Conservation (phyloP, 2,797 vertebrate genomes). For the Columba guinea region DNA sequence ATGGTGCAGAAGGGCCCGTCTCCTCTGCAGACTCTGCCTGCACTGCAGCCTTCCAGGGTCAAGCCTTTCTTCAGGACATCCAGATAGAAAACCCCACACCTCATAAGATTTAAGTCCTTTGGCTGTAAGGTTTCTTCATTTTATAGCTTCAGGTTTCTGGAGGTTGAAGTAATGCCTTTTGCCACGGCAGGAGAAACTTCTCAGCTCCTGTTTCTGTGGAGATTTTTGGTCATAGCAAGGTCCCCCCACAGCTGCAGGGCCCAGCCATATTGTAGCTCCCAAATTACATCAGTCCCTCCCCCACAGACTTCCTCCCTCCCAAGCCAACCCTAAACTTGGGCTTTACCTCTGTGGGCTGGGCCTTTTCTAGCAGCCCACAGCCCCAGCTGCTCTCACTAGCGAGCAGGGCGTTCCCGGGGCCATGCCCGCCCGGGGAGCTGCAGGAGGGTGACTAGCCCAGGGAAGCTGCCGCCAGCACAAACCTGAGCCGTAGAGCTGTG, state of each 20-base stretch:
- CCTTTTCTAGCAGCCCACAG: not conserved
- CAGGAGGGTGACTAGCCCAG: fast-evolving
- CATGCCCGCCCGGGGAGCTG: not conserved
- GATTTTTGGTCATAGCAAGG: fast-evolving
- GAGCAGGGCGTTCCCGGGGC: not conserved
- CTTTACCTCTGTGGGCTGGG: not conserved
- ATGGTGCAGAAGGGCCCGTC: fast-evolving
- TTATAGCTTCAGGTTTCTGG: not conserved
- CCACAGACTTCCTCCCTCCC: fast-evolving
- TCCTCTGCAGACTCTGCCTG: not conserved
- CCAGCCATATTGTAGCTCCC: fast-evolving
- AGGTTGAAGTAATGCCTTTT: fast-evolving
- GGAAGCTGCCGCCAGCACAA: not conserved
- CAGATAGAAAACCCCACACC: not conserved
- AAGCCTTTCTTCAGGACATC: not conserved
- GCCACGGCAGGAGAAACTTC: fast-evolving
- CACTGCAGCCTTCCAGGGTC: not conserved
- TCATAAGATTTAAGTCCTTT: not conserved
- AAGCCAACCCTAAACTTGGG: fast-evolving
- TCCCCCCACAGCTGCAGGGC: fast-evolving
- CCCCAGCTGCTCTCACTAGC: fast-evolving
- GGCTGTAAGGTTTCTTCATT: fast-evolving
- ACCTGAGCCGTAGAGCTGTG: fast-evolving
- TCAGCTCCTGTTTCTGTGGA: not conserved
- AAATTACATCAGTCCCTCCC: fast-evolving